Evolutionary conservation across 2,888 invertebrate genomes (phyloP).

Genomic region (Lampropteryx suffumata): DNA sequence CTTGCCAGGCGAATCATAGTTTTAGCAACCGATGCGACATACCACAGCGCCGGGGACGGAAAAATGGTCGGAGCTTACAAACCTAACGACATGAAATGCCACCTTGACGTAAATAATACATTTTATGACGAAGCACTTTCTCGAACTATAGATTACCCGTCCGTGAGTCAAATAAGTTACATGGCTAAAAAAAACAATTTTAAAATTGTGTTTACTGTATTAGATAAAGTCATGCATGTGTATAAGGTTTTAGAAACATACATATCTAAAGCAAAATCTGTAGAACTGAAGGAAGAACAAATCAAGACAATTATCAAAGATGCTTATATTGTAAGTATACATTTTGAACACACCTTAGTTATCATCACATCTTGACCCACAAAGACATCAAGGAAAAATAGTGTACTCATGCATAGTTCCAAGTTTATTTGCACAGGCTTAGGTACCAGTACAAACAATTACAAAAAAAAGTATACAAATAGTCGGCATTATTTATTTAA

Average conservation of each 20-base stretch:
- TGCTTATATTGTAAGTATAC: slow-evolving; percentile 84
- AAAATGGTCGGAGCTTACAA: slow-evolving; percentile 86
- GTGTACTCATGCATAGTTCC: too few species aligned
- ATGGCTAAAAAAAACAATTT: slow-evolving; percentile 86
- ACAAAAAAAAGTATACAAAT: too few species aligned
- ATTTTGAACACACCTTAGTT: too few species aligned
- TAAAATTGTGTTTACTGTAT: slow-evolving; percentile 90
- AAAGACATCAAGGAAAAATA: too few species aligned
- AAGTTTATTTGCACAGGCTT: too few species aligned
- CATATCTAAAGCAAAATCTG: slow-evolving; percentile 87
- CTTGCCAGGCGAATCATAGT: slow-evolving; percentile 89
- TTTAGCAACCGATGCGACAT: slow-evolving; percentile 90
- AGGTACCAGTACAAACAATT: too few species aligned
- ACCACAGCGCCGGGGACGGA: slow-evolving; percentile 92
- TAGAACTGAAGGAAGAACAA: slow-evolving; percentile 71
- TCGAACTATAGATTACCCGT: slow-evolving; percentile 87
- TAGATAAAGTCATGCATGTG: slow-evolving; percentile 50
- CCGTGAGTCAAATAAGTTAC: slow-evolving; percentile 86
- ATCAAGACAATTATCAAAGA: slow-evolving; percentile 86
- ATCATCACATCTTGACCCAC: not conserved
- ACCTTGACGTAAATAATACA: slow-evolving; percentile 72
- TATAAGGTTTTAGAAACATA: slow-evolving; percentile 82
- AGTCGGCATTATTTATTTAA: too few species aligned
- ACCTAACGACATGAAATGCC: slow-evolving; percentile 87
- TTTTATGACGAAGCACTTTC: slow-evolving; percentile 76